A percentile compares a stretch with the other conserved stretches of the same genome.
These are phyloP conservation scores for Diachasmimorpha longicaudata DNA, from an alignment of 1,140 invertebrate species.

Conservation along the genomic window DNA sequence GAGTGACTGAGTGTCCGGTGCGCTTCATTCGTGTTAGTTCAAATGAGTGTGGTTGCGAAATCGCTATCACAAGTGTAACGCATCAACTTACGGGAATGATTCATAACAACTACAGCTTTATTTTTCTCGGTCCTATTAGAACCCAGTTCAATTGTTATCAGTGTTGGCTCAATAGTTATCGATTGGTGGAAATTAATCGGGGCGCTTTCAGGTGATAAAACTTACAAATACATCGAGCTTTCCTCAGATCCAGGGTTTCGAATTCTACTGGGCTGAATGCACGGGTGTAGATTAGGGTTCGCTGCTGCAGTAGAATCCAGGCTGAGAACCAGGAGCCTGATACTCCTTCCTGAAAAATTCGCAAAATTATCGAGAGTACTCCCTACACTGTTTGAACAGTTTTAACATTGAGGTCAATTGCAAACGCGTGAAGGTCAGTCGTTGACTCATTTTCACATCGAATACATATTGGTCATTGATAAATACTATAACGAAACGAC, in stretches of 20 bases:
- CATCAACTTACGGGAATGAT: conserved; percentile 12
- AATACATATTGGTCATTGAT: too few relatives aligned
- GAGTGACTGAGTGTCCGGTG: too few relatives aligned
- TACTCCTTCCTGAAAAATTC: conserved; percentile 64
- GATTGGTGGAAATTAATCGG: neutral
- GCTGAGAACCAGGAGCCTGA: conserved; percentile 76
- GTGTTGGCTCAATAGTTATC: neutral
- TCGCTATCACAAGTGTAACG: neutral
- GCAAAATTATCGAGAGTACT: neutral
- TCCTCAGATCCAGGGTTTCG: conserved; percentile 76
- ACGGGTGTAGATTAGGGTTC: conserved; percentile 73
- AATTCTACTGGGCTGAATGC: conserved; percentile 60
- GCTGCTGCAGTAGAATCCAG: conserved; percentile 77
- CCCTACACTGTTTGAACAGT: too few relatives aligned
- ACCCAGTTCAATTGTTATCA: too few relatives aligned
- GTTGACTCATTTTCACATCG: too few relatives aligned
- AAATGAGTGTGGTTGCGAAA: neutral
- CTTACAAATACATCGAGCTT: conserved; percentile 80
- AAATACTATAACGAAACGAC: too few relatives aligned
- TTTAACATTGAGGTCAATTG: too few relatives aligned
- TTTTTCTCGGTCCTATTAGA: too few relatives aligned
- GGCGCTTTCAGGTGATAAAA: conserved; percentile 15
- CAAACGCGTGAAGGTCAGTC: too few relatives aligned
- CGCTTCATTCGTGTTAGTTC: neutral
- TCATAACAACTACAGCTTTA: neutral